Base-by-base conservation (phyloP, 2,797 vertebrate genomes). In the Poeciliopsis gracilis region DNA sequence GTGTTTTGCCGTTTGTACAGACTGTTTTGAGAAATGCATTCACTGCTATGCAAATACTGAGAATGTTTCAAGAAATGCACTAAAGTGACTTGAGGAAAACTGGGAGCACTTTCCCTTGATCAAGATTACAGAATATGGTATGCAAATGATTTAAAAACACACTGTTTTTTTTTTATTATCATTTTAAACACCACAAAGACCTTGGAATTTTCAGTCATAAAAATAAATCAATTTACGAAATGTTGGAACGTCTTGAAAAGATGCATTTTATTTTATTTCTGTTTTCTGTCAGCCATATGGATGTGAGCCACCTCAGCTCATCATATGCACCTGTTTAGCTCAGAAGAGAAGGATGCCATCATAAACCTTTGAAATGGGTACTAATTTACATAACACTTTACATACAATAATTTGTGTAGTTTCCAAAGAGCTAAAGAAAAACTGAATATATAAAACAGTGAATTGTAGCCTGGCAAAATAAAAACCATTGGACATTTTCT, bases 401-500 rank as follows among this genome's bases (percentile, higher is more conserved):
- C 46, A 18, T 51, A 72, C 4, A 72, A 16, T 11, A 72, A 33
- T 41, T 20, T 38, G 63, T 36, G 30, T 63, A 63, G 30, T 33
- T 33, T 33, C 28, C 30, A 63, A 7, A 20, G 36, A 66, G 13
- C 6, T 67, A 38, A 5, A 25, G 23, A 25, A 67, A 43, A 25
- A 25, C 47, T 73, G 25, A 73, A 73, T 73, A 28, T n/a, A 46
- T 57, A 46, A 70, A 55, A 61, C 33, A 43, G 18, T 63, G n/a
- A 45, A 33, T 6, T 78, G 43, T 75, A 85, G 78, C 76, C 80
- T 53, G 74, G 67, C 55, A 75, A 77, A 77, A 86, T 77, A 81
- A 74, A 83, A 77, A 73, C 77, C 75, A 88, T 78, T 70, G 78
- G 59, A 57, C 76, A 82, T 82, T 73, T 23, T 83, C 82, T 85